phyloP scores from a whole-genome alignment of 2,888 invertebrate genomes.

The Parnassius apollo region DNA sequence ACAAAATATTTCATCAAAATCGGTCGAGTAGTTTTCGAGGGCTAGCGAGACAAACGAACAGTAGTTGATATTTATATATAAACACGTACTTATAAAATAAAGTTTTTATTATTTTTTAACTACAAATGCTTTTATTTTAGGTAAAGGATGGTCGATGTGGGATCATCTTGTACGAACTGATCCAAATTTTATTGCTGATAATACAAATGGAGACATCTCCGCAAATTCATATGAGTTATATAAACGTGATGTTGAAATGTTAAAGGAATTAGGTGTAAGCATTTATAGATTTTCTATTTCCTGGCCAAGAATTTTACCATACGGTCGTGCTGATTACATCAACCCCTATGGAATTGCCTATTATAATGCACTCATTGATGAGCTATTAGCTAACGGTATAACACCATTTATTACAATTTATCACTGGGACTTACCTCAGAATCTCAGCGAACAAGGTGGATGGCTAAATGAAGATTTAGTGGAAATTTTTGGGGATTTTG shows the following conservation, averaged over 20 bases:
- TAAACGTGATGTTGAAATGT: constrained; percentile 66
- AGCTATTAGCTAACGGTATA: constrained; percentile 79
- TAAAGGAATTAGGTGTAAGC: constrained; percentile 57
- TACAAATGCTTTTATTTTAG: constrained; percentile 41
- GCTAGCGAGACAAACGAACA: no score
- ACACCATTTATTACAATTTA: constrained; percentile 77
- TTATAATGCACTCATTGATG: constrained; percentile 82
- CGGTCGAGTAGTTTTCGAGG: no score
- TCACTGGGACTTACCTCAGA: constrained; percentile 73
- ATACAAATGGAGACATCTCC: constrained; percentile 77
- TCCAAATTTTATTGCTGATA: constrained; percentile 67
- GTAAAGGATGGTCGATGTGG: constrained; percentile 80
- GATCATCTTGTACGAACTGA: constrained; percentile 72
- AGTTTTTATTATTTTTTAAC: no score
- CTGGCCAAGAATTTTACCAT: constrained; percentile 82
- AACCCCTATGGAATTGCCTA: constrained; percentile 80
- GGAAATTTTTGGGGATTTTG: constrained; percentile 65
- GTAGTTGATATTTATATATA: no score
- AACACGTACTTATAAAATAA: no score
- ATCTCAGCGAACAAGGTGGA: constrained; percentile 73
- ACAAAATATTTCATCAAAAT: no score
- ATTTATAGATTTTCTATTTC: constrained; percentile 77
- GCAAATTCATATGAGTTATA: constrained; percentile 80
- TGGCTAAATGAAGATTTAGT: constrained; percentile 59
- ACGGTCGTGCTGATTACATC: constrained; percentile 65